A percentile compares a stretch with the other conserved stretches of the same genome.
Evolutionary conservation across 2,113 vertebrate genomes (phyloP).

Genomic region (Embiotoca jacksoni): DNA sequence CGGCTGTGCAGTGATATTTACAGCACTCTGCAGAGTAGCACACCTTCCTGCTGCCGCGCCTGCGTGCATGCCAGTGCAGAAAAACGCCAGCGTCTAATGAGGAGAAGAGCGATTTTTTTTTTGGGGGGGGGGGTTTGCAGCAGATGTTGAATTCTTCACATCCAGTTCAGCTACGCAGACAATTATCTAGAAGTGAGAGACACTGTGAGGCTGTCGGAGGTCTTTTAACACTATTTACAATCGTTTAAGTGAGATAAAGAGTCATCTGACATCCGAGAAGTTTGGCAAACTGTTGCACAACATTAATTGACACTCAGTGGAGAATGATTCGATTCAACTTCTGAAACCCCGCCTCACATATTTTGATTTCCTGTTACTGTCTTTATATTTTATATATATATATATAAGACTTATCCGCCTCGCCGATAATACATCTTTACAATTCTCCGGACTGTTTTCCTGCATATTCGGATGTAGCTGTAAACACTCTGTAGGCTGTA

Average conservation of each 20-base stretch:
- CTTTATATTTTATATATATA: too few relatives aligned
- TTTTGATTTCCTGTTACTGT: too few relatives aligned
- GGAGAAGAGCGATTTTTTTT: neutral
- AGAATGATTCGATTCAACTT: too few relatives aligned
- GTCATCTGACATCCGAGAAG: neutral
- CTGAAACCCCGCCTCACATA: too few relatives aligned
- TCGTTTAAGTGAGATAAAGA: slow-evolving; percentile 18
- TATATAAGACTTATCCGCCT: too few relatives aligned
- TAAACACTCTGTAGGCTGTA: too few relatives aligned
- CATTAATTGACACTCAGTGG: neutral
- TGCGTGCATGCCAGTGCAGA: neutral
- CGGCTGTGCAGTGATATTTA: slow-evolving; percentile 24
- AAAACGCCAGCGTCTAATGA: neutral
- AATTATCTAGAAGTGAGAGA: neutral
- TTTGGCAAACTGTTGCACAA: neutral
- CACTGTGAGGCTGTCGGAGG: neutral
- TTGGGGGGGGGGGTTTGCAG: too few relatives aligned
- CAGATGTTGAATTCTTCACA: slow-evolving; percentile 4
- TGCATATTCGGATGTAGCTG: too few relatives aligned
- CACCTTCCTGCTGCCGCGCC: neutral
- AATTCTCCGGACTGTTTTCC: too few relatives aligned
- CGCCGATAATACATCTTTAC: too few relatives aligned
- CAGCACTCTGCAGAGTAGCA: slow-evolving; percentile 18
- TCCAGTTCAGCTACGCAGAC: slow-evolving; percentile 14
- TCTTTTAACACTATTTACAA: slow-evolving; percentile 12